Evolutionary conservation across 2,888 invertebrate species (phyloP).

Genomic region (Achlya flavicornis): DNA sequence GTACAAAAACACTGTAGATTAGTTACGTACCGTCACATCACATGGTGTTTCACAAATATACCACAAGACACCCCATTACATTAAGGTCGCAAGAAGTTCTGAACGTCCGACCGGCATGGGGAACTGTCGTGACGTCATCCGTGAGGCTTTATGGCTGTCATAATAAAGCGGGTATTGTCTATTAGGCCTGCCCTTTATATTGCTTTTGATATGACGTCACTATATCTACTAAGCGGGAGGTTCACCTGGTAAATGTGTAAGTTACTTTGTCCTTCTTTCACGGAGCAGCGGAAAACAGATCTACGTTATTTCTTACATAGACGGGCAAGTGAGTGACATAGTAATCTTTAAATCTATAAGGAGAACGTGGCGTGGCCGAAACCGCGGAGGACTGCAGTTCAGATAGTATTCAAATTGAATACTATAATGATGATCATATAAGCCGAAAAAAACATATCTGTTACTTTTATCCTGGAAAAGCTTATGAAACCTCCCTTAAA

Average conservation of each 20-base stretch:
- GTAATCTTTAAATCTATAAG: too few species aligned
- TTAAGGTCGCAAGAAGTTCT: slow-evolving; percentile 30
- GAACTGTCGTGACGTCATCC: slow-evolving; percentile 3
- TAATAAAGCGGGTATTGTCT: slow-evolving; percentile 3
- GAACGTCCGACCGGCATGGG: slow-evolving; percentile 13
- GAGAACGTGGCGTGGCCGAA: too few species aligned
- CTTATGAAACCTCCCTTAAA: too few species aligned
- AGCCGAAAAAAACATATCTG: too few species aligned
- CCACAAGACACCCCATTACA: slow-evolving; percentile 23
- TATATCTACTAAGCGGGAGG: not conserved
- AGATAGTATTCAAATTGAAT: too few species aligned
- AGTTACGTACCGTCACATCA: not conserved
- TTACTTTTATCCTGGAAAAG: too few species aligned
- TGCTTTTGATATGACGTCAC: slow-evolving; percentile 1
- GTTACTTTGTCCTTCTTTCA: too few species aligned
- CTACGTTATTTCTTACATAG: too few species aligned
- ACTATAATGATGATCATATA: too few species aligned
- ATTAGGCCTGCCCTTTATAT: slow-evolving; percentile 6
- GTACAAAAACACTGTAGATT: not conserved
- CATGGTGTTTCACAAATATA: slow-evolving; percentile 7
- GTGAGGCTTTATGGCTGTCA: not conserved
- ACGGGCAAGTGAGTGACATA: too few species aligned
- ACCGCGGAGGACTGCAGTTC: too few species aligned
- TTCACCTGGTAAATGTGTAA: not conserved
- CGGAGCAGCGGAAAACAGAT: too few species aligned